These are phyloP conservation scores for Brachyptera putata DNA, from an alignment of 2,888 invertebrate genomes.

Conservation along the genomic window DNA sequence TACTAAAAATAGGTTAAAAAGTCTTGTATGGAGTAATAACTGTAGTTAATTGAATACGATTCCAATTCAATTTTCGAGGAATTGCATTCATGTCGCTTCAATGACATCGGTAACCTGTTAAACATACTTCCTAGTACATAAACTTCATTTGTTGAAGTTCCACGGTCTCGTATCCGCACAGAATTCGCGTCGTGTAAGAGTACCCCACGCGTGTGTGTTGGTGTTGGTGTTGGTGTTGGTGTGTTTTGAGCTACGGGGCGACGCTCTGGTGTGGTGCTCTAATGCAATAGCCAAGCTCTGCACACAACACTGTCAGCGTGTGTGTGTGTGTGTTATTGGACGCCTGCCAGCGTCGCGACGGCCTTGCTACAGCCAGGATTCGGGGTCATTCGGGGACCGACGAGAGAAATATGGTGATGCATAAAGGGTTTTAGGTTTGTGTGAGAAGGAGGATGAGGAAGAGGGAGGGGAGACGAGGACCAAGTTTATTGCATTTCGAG, in stretches of 20 bases:
- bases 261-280: neutral
- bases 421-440: neutral
- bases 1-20: too few species aligned
- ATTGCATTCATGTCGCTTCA: too few species aligned
- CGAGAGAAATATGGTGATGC: constrained; percentile 13
- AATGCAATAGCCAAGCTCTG: constrained; percentile 13
- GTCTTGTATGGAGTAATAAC: too few species aligned
- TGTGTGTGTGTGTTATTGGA: constrained; percentile 1
- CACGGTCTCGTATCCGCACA: too few species aligned
- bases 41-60: too few species aligned
- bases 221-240: too few species aligned
- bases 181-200: too few species aligned
- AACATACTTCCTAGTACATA: too few species aligned
- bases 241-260: neutral
- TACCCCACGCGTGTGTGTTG: too few species aligned
- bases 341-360: constrained; percentile 10
- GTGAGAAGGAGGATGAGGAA: neutral
- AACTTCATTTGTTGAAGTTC: too few species aligned
- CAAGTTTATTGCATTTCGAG: constrained; percentile 7
- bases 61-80: too few species aligned
- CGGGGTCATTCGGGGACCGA: constrained; percentile 11
- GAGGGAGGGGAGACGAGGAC: neutral
- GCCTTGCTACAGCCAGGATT: neutral
- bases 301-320: constrained; percentile 9
- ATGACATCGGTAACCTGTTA: too few species aligned